Percentiles rank a stretch among this genome's conserved stretches.
These are phyloP conservation scores for Bombycilla garrulus DNA, from an alignment of 2,113 vertebrate species.

Conservation along the genomic window DNA sequence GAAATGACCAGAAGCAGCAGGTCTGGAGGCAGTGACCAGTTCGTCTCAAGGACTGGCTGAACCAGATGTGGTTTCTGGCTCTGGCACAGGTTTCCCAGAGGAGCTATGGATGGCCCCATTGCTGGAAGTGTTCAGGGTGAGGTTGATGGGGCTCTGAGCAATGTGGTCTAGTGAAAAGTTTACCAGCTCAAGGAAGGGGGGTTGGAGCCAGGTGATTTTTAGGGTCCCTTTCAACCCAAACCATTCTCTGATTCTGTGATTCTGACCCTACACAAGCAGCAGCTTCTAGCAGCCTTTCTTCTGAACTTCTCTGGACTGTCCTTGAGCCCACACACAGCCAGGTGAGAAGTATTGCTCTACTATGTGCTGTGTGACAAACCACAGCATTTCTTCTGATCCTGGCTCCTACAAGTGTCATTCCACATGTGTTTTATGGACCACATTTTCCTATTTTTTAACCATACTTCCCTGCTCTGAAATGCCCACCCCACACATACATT, in stretches of 20 bases:
- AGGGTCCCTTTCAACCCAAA: neutral
- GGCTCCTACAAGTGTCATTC: neutral
- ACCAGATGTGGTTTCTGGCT: neutral
- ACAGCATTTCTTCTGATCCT: neutral
- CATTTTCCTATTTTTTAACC: neutral
- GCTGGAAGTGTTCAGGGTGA: neutral
- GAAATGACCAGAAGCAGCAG: neutral
- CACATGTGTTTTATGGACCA: neutral
- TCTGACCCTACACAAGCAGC: neutral
- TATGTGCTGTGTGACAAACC: rapidly evolving
- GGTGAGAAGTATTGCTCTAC: neutral
- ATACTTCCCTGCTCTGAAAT: rapidly evolving
- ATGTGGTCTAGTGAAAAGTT: neutral
- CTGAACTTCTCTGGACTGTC: neutral
- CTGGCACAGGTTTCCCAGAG: neutral
- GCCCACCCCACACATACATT: rapidly evolving
- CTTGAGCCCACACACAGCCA: neutral
- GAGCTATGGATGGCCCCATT: neutral
- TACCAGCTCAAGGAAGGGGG: neutral
- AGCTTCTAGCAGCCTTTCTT: neutral
- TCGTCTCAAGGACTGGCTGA: neutral
- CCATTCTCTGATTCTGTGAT: neutral
- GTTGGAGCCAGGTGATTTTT: neutral
- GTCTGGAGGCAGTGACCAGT: neutral
- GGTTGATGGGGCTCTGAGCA: neutral